phyloP scores from a whole-genome alignment of 2,113 vertebrate genomes.

The Alces alces region DNA sequence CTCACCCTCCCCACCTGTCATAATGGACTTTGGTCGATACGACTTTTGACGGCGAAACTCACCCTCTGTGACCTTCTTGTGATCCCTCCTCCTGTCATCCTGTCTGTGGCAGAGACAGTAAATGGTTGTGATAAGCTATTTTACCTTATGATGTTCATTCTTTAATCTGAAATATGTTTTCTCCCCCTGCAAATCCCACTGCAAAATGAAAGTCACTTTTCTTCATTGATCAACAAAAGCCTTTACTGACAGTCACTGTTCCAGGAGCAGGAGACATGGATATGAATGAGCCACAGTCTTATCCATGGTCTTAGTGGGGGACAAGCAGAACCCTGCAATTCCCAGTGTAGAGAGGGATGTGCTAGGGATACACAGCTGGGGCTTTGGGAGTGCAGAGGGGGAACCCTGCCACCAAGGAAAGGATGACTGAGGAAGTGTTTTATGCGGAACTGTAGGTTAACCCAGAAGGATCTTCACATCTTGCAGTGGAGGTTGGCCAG shows the following conservation, averaged over 20 bases:
- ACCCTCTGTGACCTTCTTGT: not conserved
- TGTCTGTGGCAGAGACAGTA: not conserved
- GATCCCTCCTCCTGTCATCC: constrained; percentile 12
- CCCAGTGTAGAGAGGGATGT: fast-evolving
- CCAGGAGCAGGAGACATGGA: fast-evolving
- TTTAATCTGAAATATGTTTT: constrained; percentile 2
- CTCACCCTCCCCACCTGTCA: not conserved
- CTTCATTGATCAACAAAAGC: not conserved
- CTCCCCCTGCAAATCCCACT: not conserved
- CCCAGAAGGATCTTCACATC: too few relatives aligned
- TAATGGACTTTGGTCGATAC: constrained; percentile 31
- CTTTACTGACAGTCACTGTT: fast-evolving
- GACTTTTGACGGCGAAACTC: constrained; percentile 26
- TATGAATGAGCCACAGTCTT: fast-evolving
- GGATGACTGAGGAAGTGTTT: not conserved
- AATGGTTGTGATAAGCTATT: constrained; percentile 26
- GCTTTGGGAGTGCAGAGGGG: not conserved
- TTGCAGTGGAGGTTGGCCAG: fast-evolving
- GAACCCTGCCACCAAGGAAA: not conserved
- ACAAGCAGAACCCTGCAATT: not conserved
- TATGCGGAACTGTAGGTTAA: not conserved
- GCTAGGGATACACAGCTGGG: fast-evolving
- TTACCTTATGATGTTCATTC: not conserved
- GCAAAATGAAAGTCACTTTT: not conserved
- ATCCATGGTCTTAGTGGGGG: fast-evolving